Percentiles rank a stretch among this genome's conserved stretches.
phyloP scores from a whole-genome alignment of 2,797 vertebrate genomes.

The Apogon talboti region DNA sequence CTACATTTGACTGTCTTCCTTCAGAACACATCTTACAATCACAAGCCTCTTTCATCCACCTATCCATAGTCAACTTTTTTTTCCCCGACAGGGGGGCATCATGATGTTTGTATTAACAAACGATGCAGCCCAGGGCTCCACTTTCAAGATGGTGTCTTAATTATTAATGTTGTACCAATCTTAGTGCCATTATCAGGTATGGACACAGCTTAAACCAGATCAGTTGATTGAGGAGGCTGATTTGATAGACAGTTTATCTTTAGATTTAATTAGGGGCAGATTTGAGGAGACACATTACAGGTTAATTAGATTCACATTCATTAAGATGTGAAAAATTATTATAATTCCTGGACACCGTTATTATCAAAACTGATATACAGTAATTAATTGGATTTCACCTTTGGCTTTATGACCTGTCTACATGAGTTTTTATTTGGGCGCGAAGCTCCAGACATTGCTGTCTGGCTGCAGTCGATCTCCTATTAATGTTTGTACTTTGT shows the following conservation, averaged over 20 bases:
- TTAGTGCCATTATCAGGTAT: slow-evolving; percentile 44
- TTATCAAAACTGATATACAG: slow-evolving; percentile 51
- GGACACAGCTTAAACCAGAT: slow-evolving; percentile 35
- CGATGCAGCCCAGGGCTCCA: slow-evolving; percentile 17
- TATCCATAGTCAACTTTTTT: slow-evolving; percentile 37
- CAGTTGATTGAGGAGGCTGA: slow-evolving; percentile 39
- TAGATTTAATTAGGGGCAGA: slow-evolving; percentile 69
- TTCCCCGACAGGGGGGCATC: slow-evolving; percentile 20
- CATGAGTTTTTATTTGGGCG: slow-evolving; percentile 60
- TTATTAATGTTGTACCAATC: slow-evolving; percentile 44
- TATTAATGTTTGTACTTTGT: slow-evolving; percentile 71
- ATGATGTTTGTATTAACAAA: slow-evolving; percentile 41
- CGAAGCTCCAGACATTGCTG: slow-evolving; percentile 49
- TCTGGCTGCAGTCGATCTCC: slow-evolving; percentile 58
- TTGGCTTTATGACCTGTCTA: slow-evolving; percentile 66
- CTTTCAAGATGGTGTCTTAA: slow-evolving; percentile 61
- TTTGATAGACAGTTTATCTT: slow-evolving; percentile 70
- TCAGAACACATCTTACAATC: not conserved
- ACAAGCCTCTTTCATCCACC: slow-evolving; percentile 24
- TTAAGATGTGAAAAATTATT: slow-evolving; percentile 66
- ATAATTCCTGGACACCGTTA: slow-evolving; percentile 56
- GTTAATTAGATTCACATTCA: slow-evolving; percentile 73
- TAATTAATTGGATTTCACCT: slow-evolving; percentile 75
- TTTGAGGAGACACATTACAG: slow-evolving; percentile 48
- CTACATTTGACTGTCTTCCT: not conserved